Conservation (phyloP, 1,140 invertebrate genomes). For the Marisa cornuarietis region DNA sequence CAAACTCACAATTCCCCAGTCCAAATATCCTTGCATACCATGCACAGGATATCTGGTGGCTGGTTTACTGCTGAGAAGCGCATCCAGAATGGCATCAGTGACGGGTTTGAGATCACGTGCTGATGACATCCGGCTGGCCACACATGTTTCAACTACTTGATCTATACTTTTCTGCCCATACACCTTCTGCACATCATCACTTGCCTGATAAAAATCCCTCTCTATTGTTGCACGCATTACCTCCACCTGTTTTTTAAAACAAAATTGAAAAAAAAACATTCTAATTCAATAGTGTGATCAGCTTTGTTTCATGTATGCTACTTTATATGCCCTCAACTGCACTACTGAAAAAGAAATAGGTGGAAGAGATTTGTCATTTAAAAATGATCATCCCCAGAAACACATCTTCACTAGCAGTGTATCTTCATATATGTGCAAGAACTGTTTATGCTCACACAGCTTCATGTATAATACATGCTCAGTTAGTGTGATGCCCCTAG, state of each 20-base stretch:
- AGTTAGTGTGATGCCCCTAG: no score
- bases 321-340: no score
- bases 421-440: no score
- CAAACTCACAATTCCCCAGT: constrained; percentile 24
- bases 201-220: constrained; percentile 16
- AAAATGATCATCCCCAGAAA: not conserved
- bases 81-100: constrained; percentile 31
- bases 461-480: no score
- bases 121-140: constrained; percentile 1
- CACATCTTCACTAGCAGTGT: no score
- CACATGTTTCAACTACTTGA: constrained; percentile 2
- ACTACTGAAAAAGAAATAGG: no score
- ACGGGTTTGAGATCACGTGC: constrained; percentile 29
- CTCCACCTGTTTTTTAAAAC: constrained; percentile 10
- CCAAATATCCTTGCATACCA: constrained; percentile 15
- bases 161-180: constrained; percentile 29
- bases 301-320: no score
- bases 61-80: constrained; percentile 21
- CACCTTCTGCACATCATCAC: constrained; percentile 24
- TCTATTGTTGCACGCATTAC: constrained; percentile 23
- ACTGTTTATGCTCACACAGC: no score
- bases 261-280: no score
- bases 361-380: not conserved
- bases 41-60: constrained; percentile 24
- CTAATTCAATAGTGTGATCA: no score